Percentiles rank a stretch among this genome's conserved stretches.
Evolutionary conservation across 2,888 invertebrate species (phyloP).

Genomic region (Synergus japonicus): DNA sequence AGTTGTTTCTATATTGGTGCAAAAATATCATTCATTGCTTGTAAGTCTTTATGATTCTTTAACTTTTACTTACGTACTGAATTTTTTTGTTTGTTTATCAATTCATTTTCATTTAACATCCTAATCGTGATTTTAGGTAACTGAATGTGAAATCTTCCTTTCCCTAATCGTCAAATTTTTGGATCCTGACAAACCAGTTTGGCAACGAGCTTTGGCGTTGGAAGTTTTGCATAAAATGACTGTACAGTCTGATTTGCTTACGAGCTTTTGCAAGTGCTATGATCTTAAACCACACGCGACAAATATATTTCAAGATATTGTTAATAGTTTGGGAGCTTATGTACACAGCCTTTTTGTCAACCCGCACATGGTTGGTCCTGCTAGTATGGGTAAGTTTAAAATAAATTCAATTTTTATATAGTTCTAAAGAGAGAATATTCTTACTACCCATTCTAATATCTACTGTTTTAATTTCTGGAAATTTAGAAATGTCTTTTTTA

Average conservation of each 20-base stretch:
- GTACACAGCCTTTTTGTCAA: conserved; percentile 94
- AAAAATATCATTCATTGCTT: conserved; percentile 93
- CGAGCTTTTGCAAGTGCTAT: conserved; percentile 96
- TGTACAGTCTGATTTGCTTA: conserved; percentile 90
- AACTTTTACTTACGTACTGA: background rate
- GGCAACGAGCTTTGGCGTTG: conserved; percentile 96
- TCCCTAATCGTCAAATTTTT: conserved; percentile 97
- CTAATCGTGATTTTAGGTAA: conserved; percentile 82
- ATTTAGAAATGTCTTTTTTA: background rate
- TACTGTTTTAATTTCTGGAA: too few relatives aligned
- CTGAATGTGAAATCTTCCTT: conserved; percentile 99
- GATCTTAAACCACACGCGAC: conserved; percentile 96
- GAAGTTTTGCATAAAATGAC: conserved; percentile 98
- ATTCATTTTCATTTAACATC: conserved; percentile 36
- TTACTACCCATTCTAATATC: too few relatives aligned
- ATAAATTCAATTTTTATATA: background rate
- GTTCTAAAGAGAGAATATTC: background rate
- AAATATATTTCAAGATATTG: conserved; percentile 96
- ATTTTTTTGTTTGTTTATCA: background rate
- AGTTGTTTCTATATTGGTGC: conserved; percentile 94
- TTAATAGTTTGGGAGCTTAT: conserved; percentile 94
- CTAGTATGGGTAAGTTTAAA: conserved; percentile 66
- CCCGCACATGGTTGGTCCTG: conserved; percentile 82
- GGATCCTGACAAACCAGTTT: conserved; percentile 96
- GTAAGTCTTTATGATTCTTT: conserved; percentile 79